These are phyloP conservation scores for Erpobdella octoculata DNA, from an alignment of 2,888 invertebrate genomes.

Conservation along the genomic window DNA sequence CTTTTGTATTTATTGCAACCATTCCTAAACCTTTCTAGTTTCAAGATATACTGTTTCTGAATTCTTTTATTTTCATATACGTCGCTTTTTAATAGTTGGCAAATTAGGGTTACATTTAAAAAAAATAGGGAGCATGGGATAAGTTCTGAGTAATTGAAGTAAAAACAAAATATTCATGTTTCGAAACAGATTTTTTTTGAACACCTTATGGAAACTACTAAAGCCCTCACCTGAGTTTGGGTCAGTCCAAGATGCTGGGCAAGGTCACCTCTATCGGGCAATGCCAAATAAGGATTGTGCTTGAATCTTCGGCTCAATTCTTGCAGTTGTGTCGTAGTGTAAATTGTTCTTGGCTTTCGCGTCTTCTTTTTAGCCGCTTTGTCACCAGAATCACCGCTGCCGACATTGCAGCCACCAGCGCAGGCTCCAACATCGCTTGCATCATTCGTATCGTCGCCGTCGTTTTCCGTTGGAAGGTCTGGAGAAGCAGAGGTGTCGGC, in stretches of 20 bases:
- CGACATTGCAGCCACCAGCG: slow-evolving; percentile 5
- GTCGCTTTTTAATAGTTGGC: background rate
- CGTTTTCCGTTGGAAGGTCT: background rate
- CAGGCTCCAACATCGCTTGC: background rate
- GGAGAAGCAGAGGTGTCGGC: background rate
- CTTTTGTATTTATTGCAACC: too few species aligned
- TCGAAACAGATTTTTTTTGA: background rate
- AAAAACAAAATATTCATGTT: background rate
- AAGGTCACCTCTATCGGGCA: slow-evolving; percentile 20
- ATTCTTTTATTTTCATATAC: background rate
- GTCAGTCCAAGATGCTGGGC: slow-evolving; percentile 18
- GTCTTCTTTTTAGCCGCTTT: slow-evolving; percentile 9
- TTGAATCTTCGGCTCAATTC: slow-evolving; percentile 22
- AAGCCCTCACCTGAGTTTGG: slow-evolving; percentile 17
- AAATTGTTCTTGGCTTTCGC: slow-evolving; percentile 21
- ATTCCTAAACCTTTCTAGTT: background rate
- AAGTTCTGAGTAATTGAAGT: background rate
- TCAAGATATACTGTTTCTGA: background rate
- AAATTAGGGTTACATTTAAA: background rate
- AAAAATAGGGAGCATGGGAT: background rate
- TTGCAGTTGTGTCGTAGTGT: slow-evolving; percentile 21
- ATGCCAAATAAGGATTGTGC: slow-evolving; percentile 18
- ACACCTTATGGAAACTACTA: background rate
- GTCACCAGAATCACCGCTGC: background rate
- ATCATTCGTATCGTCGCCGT: background rate